These are phyloP conservation scores for Sebastes diaconus DNA, from an alignment of 2,797 vertebrate species.

Conservation along the genomic window DNA sequence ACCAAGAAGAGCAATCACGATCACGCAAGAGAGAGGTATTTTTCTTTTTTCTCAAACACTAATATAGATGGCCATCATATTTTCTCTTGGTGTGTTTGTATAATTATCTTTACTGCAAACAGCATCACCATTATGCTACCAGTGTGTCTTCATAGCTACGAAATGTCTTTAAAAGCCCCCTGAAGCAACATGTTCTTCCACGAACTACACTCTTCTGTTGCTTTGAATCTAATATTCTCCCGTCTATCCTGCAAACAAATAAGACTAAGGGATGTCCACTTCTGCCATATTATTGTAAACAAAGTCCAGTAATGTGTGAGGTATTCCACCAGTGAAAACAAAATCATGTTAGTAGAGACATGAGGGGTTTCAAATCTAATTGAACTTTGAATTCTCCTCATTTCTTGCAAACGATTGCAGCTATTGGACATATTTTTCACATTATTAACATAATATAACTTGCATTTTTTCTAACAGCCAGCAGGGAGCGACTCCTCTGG, in stretches of 20 bases:
- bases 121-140: slow-evolving; percentile 16
- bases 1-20: slow-evolving; percentile 43
- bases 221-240: slow-evolving; percentile 29
- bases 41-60: neutral
- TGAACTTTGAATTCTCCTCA: neutral
- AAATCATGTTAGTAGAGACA: neutral
- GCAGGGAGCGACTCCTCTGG: too few relatives aligned
- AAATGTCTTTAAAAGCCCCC: slow-evolving; percentile 47
- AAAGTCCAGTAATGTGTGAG: neutral
- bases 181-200: slow-evolving; percentile 51
- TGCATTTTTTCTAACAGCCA: fast-evolving
- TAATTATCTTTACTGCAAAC: slow-evolving; percentile 42
- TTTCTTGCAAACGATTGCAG: neutral
- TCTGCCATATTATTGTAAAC: slow-evolving; percentile 6
- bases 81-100: slow-evolving; percentile 41
- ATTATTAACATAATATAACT: too few relatives aligned
- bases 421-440: neutral
- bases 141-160: slow-evolving; percentile 26
- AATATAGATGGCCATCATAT: slow-evolving; percentile 42
- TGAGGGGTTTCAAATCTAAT: neutral
- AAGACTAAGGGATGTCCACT: neutral
- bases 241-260: slow-evolving; percentile 1
- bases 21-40: slow-evolving; percentile 1
- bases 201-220: slow-evolving; percentile 26
- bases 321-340: neutral